Percentiles rank a stretch among this genome's conserved stretches.
Conservation (phyloP, 2,888 invertebrate genomes). For the Sinopyrophorus schimmeli region DNA sequence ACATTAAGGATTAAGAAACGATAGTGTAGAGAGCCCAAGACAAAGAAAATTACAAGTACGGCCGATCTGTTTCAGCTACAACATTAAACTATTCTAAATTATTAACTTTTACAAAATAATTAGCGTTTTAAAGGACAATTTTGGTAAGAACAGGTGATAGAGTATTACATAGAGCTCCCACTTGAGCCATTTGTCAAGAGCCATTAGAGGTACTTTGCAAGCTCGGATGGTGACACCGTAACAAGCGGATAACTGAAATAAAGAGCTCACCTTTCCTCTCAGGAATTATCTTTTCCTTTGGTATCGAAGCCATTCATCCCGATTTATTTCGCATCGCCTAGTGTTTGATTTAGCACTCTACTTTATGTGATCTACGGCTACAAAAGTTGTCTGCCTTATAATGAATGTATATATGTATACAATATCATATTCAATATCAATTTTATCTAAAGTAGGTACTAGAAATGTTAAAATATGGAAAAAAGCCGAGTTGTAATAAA, state of each 20-base stretch:
- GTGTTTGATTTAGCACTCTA: conserved; percentile 36
- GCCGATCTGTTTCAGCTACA: background rate
- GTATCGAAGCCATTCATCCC: conserved; percentile 41
- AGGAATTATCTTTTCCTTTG: conserved; percentile 47
- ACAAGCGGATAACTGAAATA: conserved; percentile 52
- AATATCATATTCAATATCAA: no score
- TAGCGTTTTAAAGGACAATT: conserved; percentile 19
- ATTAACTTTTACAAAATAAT: conserved; percentile 22
- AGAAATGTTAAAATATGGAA: no score
- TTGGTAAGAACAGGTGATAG: conserved; percentile 24
- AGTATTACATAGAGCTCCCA: conserved; percentile 37
- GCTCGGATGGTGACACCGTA: conserved; percentile 48
- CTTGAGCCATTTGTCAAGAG: conserved; percentile 49
- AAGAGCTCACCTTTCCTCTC: conserved; percentile 50
- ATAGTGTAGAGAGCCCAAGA: background rate
- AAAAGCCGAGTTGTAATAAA: no score
- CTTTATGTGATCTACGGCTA: conserved; percentile 32
- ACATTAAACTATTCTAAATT: conserved; percentile 2
- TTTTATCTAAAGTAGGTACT: no score
- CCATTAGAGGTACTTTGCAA: conserved; percentile 51
- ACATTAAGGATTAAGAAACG: conserved; percentile 11
- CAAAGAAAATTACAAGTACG: no score
- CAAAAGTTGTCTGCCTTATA: conserved; percentile 11
- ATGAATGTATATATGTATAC: conserved; percentile 2
- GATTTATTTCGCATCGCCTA: conserved; percentile 37